Percentiles rank a stretch among this genome's conserved stretches.
Evolutionary conservation across 2,888 invertebrate species (phyloP).

Genomic region (Melanargia galathea): DNA sequence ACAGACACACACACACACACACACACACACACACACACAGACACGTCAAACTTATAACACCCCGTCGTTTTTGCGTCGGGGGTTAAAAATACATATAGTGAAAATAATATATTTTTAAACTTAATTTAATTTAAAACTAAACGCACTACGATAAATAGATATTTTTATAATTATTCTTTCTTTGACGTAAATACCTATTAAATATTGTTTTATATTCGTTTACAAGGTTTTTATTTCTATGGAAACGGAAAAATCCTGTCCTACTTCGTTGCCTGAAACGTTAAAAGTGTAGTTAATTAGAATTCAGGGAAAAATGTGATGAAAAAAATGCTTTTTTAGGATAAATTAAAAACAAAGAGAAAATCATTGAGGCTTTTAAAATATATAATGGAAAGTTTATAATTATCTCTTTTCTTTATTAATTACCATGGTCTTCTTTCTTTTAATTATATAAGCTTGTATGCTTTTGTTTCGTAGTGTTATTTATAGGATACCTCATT

Average conservation of each 20-base stretch:
- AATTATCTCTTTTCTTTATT: conserved; percentile 4
- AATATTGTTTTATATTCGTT: background rate
- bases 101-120: no score
- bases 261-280: conserved; percentile 32
- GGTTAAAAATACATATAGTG: no score
- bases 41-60: no score
- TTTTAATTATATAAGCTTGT: conserved; percentile 1
- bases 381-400: conserved; percentile 38
- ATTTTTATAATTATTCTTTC: background rate
- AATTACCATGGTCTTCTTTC: conserved; percentile 7
- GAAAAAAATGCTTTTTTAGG: conserved; percentile 56
- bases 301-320: conserved; percentile 40
- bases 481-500: background rate
- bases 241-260: background rate
- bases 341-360: conserved; percentile 54
- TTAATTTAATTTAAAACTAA: background rate
- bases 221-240: background rate
- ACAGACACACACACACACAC: no score
- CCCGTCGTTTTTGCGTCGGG: no score
- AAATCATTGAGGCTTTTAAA: conserved; percentile 47
- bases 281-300: conserved; percentile 39
- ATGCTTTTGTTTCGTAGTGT: background rate
- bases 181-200: background rate
- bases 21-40: no score
- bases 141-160: background rate